Percentiles rank a stretch among this genome's conserved stretches.
Conservation (phyloP, 2,113 vertebrate species). For the Pao palembangensis region DNA sequence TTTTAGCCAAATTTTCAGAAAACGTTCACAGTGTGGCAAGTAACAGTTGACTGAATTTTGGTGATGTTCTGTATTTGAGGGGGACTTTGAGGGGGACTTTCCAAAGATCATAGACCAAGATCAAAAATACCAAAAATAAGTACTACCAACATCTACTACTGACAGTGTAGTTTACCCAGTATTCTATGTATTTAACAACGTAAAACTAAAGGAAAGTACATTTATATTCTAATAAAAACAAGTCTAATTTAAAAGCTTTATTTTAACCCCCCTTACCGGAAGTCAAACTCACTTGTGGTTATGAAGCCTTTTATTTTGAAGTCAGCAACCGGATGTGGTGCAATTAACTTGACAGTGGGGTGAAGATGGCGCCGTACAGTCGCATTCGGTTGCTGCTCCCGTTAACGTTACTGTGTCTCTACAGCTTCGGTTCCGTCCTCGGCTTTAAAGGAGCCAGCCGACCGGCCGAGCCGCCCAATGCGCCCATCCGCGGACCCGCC, state of each 20-base stretch:
- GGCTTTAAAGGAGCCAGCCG: conserved; percentile 40
- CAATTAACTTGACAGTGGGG: conserved; percentile 43
- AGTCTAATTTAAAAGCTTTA: background rate
- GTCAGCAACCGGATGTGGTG: conserved; percentile 30
- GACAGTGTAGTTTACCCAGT: no score
- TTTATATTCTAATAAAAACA: background rate
- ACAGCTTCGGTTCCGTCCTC: conserved; percentile 28
- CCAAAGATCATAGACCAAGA: no score
- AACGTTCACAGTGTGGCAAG: no score
- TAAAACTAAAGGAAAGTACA: no score
- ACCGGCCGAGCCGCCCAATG: conserved; percentile 53
- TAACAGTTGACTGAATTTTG: no score
- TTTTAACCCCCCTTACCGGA: conserved; percentile 21
- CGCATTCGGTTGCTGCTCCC: conserved; percentile 60
- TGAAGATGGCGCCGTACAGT: conserved; percentile 78
- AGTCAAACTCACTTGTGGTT: rapidly evolving
- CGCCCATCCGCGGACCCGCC: conserved; percentile 21
- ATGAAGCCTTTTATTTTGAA: conserved; percentile 25
- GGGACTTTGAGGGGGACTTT: no score
- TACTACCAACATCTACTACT: no score
- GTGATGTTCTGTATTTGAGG: no score
- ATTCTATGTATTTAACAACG: no score
- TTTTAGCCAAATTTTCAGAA: no score
- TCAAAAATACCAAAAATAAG: no score
- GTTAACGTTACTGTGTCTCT: conserved; percentile 48